Percentiles rank a stretch among this genome's conserved stretches.
These are phyloP conservation scores for Philonicus albiceps DNA, from an alignment of 2,888 invertebrate species.

Conservation along the genomic window DNA sequence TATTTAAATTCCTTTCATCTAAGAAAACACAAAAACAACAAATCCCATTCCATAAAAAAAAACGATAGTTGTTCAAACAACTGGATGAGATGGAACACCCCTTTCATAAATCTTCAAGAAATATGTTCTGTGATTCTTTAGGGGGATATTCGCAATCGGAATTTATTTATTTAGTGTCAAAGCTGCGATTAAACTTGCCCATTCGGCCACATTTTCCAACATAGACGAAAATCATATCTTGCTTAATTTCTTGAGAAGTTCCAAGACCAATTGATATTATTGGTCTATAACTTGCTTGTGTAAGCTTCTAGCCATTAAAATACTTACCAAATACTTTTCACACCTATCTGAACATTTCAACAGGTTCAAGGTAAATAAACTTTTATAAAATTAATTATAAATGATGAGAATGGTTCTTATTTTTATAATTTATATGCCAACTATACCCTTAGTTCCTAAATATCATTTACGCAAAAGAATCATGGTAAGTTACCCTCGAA, in stretches of 20 bases:
- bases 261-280: neutral
- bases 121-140: neutral
- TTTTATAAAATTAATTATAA: neutral
- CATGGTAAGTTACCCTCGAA: no score
- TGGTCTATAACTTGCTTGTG: neutral
- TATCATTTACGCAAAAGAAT: neutral
- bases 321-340: neutral
- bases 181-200: neutral
- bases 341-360: neutral
- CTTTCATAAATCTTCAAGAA: slow-evolving; percentile 16
- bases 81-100: neutral
- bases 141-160: neutral
- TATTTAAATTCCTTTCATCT: neutral
- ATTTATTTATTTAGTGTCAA: slow-evolving; percentile 9
- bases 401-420: neutral
- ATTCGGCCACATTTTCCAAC: neutral
- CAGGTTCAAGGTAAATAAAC: neutral
- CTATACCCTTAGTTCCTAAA: neutral
- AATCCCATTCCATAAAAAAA: neutral
- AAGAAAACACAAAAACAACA: neutral
- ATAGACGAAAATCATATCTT: neutral
- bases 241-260: slow-evolving; percentile 6
- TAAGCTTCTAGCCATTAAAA: neutral
- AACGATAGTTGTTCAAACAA: neutral
- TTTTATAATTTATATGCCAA: neutral